Evolutionary conservation across 2,113 vertebrate genomes (phyloP).

Genomic region (Neodon shergylaensis): DNA sequence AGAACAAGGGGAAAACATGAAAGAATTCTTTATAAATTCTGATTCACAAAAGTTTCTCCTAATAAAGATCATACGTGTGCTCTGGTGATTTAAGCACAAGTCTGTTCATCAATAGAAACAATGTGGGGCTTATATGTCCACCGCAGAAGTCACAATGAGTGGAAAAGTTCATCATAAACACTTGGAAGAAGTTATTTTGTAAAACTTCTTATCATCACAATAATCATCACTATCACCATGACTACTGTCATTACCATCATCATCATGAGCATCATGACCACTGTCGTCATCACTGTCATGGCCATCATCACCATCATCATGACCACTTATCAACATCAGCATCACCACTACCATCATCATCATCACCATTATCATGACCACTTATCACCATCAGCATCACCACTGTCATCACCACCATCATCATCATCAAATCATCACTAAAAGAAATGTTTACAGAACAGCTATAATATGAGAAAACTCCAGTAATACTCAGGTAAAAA

Average conservation of each 20-base stretch:
- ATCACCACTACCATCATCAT: no score
- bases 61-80: not conserved
- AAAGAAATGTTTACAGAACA: not conserved
- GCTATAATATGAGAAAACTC: not conserved
- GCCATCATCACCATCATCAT: not conserved
- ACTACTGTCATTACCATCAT: no score
- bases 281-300: no score
- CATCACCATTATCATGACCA: rapidly evolving
- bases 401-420: no score
- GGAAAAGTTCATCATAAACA: not conserved
- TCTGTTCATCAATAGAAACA: not conserved
- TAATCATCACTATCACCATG: no score
- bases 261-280: no score
- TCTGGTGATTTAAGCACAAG: not conserved
- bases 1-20: not conserved
- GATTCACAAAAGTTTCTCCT: not conserved
- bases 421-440: not conserved
- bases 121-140: not conserved
- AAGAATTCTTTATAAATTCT: not conserved
- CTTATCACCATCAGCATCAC: no score
- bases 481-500: not conserved
- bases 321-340: no score
- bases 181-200: not conserved
- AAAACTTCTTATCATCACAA: not conserved
- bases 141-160: not conserved